Evolutionary conservation across 2,888 invertebrate genomes (phyloP), one percentile per base, ranked within the genome.

Genomic region (Melitaea athalia): DNA sequence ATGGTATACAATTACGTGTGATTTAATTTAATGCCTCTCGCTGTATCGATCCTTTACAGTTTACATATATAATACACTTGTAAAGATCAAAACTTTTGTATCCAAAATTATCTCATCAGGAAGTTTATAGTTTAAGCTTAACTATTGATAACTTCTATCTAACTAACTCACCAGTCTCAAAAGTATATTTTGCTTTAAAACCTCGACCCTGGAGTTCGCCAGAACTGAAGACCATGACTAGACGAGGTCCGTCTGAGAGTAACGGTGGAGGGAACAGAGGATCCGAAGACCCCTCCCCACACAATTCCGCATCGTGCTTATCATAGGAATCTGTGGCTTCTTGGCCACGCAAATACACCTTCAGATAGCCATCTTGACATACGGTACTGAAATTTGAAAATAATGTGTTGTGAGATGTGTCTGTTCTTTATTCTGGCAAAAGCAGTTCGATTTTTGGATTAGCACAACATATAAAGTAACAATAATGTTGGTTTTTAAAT

Each of bases 141-240:
- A 38, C 8, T 7, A 38, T 8, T 38, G 5, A 7, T 7, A 7
- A 38, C 0, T 38, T 38, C 38, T 38, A 38, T 5, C 1, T 8
- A 31, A 45, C 6, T 4, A 68, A 79, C 84, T 83, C 76, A 96
- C 96, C 96, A 90, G 96, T 96, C 93, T 97, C 95, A 88, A 97
- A 97, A 61, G 95, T 94, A 85, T 96, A 98, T 88, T 95, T 95
- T 77, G 97, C 97, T 86, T 98, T 98, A 85, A 99, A 98, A 68
- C 98, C 98, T 61, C 96, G 94, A 10, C 98, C 99, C 87, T 97
- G 97, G 67, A 96, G 93, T 81, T 98, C 97, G 3, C 98, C 98
- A 64, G 98, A 98, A 87, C 98, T 98, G 89, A 99, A 98, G 62
- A 98, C 97, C 95, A 99, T 96, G 59, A 98, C 97, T 72, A 99